phyloP scores from a whole-genome alignment of 2,888 invertebrate species.

The Dicranocentrus wangi region DNA sequence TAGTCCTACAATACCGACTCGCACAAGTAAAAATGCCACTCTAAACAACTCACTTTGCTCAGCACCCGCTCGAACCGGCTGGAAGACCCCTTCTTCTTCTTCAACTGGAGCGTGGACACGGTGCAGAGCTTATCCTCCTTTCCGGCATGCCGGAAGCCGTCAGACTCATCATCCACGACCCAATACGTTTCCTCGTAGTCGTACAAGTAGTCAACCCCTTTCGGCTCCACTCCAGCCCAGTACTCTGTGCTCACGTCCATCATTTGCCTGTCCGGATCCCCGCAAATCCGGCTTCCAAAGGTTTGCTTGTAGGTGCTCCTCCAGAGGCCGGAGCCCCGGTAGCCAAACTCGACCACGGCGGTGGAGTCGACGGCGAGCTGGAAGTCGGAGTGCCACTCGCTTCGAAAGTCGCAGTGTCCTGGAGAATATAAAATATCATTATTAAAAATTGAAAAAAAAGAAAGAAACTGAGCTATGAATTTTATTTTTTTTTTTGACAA shows the following conservation, averaged over 20 bases:
- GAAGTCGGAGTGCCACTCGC: conserved; percentile 15
- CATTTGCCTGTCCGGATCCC: conserved; percentile 41
- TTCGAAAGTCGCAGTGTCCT: conserved; percentile 43
- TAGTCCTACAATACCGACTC: too few relatives aligned
- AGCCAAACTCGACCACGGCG: conserved; percentile 44
- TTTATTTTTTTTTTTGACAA: too few relatives aligned
- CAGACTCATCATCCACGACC: conserved; percentile 46
- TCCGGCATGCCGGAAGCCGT: conserved; percentile 22
- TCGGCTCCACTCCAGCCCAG: conserved; percentile 25
- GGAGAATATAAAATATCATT: too few relatives aligned
- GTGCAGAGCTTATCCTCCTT: too few relatives aligned
- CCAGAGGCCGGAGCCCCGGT: conserved; percentile 39
- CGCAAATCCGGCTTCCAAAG: conserved; percentile 10
- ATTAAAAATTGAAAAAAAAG: too few relatives aligned
- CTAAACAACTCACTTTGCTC: conserved; percentile 39
- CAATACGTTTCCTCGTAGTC: conserved; percentile 54
- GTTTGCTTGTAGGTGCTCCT: conserved; percentile 39
- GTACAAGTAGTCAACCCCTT: conserved; percentile 21
- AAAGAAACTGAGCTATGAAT: too few relatives aligned
- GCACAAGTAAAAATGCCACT: conserved; percentile 55
- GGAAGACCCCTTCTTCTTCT: too few relatives aligned
- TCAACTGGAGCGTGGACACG: too few relatives aligned
- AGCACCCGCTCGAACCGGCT: too few relatives aligned
- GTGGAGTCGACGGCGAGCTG: conserved; percentile 15
- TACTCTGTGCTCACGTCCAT: conserved; percentile 6